Evolutionary conservation across 2,113 vertebrate genomes (phyloP).

Genomic region (Eidolon helvum): DNA sequence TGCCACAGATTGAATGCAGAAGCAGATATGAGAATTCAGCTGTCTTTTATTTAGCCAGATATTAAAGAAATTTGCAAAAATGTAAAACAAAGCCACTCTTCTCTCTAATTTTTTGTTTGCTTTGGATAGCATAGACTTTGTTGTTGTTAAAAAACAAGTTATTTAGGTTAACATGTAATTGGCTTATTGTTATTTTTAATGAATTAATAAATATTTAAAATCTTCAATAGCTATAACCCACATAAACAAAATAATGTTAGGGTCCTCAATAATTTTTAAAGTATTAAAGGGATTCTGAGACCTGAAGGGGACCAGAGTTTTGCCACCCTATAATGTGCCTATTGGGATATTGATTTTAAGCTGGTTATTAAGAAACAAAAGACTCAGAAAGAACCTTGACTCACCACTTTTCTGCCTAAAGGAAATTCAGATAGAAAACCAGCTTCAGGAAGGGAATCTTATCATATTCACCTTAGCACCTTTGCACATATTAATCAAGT

Average conservation of each 20-base stretch:
- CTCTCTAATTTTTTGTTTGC: background rate
- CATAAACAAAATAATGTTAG: background rate
- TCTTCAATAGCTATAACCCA: background rate
- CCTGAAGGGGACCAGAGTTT: background rate
- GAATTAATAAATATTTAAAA: background rate
- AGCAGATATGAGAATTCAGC: background rate
- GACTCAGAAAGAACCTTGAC: background rate
- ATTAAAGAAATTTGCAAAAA: constrained; percentile 1
- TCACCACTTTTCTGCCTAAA: background rate
- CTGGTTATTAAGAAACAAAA: background rate
- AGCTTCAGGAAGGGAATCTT: background rate
- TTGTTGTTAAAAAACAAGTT: background rate
- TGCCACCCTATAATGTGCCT: background rate
- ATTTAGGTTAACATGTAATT: background rate
- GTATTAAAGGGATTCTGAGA: background rate
- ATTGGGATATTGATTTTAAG: background rate
- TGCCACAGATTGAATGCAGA: background rate
- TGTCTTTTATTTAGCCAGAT: constrained; percentile 3
- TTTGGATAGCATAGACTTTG: background rate
- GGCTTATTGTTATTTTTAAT: constrained; percentile 6
- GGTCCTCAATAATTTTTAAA: background rate
- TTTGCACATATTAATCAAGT: background rate
- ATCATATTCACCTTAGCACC: background rate
- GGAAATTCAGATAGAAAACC: background rate
- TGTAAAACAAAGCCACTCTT: background rate